Evolutionary conservation across 1,140 invertebrate genomes (phyloP).

Genomic region (Eueides isabella): DNA sequence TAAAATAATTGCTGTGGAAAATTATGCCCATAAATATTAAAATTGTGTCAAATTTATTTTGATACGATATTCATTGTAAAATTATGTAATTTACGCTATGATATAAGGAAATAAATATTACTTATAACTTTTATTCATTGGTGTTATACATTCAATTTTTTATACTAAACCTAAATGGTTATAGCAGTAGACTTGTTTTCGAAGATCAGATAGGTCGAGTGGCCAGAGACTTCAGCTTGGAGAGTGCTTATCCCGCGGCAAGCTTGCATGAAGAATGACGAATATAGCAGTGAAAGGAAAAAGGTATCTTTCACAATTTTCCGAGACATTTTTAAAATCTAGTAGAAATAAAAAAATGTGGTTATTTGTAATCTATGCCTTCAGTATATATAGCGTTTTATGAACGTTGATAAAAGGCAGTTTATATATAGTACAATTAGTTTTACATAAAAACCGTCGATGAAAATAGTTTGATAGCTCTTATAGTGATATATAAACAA

Average conservation of each 20-base stretch:
- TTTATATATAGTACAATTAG: background rate
- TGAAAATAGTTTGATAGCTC: background rate
- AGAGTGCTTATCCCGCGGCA: slow-evolving; percentile 39
- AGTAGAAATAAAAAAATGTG: background rate
- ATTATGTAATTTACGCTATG: no score
- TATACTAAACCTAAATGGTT: slow-evolving; percentile 30
- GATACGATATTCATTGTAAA: no score
- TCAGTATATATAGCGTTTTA: background rate
- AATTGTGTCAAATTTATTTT: no score
- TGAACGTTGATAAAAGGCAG: background rate
- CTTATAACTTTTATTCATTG: no score
- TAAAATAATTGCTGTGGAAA: no score
- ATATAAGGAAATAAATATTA: no score
- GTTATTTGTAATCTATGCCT: background rate
- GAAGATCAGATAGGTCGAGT: slow-evolving; percentile 52
- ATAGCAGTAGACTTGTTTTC: slow-evolving; percentile 47
- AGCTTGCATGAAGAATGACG: slow-evolving; percentile 41
- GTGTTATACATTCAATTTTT: background rate
- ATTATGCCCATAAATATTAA: no score
- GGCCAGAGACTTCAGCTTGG: slow-evolving; percentile 34
- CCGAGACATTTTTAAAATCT: slow-evolving; percentile 20
- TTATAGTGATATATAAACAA: background rate
- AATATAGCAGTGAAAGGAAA: slow-evolving; percentile 31
- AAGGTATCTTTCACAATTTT: slow-evolving; percentile 33
- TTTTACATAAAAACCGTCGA: background rate